Evolutionary conservation across 2,797 vertebrate species (phyloP), one percentile per base, ranked within the genome.

Genomic region (Pseudopleuronectes americanus): DNA sequence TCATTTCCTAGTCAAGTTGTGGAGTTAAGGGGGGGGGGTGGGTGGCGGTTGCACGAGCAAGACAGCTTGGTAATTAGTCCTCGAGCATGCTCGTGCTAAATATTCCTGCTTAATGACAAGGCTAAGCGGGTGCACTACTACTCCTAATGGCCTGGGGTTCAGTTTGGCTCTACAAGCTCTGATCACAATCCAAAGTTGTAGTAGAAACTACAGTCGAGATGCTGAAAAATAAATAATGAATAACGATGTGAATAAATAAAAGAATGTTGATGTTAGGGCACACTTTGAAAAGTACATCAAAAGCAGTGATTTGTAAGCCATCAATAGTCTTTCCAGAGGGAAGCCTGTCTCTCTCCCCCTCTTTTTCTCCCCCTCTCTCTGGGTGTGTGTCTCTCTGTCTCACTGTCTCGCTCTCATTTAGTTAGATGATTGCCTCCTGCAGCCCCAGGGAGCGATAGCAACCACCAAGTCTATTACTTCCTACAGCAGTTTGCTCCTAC

Each of bases 401-500:
- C 73, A 64, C 3, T 74, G 53, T 87, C 79, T 85, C 73, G 47
- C 84, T 86, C 89, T 90, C 86, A 86, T 91, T 93, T 91, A 88
- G 85, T 91, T 87, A 83, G 88, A 94, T 92, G 92, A 94, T 93
- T 93, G 91, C 89, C 84, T 92, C 83, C 74, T 61, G 58, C 74
- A 64, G 68, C 84, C 91, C 91, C 73, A 47, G 94, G 93, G 93
- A 93, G 80, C 74, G 71, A 89, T 93, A 87, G 87, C 81, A 85
- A 88, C 79, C 85, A 88, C 82, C 79, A 87, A 89, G 89, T 92
- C 92, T 91, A 93, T 94, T 94, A 94, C 87, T 90, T 92, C 90
- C 89, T 80, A 86, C 88, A 91, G 91, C 92, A 87, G 90, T 94
- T 89, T 89, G 89, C 86, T 89, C 89, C 80, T 90, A 88, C 88